These are phyloP conservation scores for fruit fly (Drosophila melanogaster) DNA, from an alignment of 1,140 invertebrate species.

Conservation along the genomic window Release_6_plus_ISO1_MT NT_033777.3:6447001-6447500, in stretches of 20 bases:
- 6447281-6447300: slow-evolving; percentile 67
- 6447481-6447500: slow-evolving; percentile 76
- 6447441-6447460: slow-evolving; percentile 32
- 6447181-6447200: slow-evolving; percentile 66
- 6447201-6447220: slow-evolving; percentile 72
- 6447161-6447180: slow-evolving; percentile 82
- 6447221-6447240: slow-evolving; percentile 39
- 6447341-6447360: slow-evolving; percentile 76
- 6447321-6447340: slow-evolving; percentile 35
- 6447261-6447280: slow-evolving; percentile 4
- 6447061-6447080: slow-evolving; percentile 84
- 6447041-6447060: slow-evolving; percentile 38
- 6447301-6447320: slow-evolving; percentile 75
- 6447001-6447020: slow-evolving; percentile 85
- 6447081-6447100: slow-evolving; percentile 88
- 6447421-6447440: slow-evolving; percentile 52
- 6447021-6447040: slow-evolving; percentile 85
- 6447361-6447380: slow-evolving; percentile 88
- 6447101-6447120: slow-evolving; percentile 88
- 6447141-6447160: slow-evolving; percentile 87
- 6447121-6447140: slow-evolving; percentile 91
- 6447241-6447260: not conserved
- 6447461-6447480: slow-evolving; percentile 53
- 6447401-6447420: slow-evolving; percentile 78
- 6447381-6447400: slow-evolving; percentile 92